phyloP scores from a whole-genome alignment of 2,888 invertebrate genomes.

The Pterostichus madidus region DNA sequence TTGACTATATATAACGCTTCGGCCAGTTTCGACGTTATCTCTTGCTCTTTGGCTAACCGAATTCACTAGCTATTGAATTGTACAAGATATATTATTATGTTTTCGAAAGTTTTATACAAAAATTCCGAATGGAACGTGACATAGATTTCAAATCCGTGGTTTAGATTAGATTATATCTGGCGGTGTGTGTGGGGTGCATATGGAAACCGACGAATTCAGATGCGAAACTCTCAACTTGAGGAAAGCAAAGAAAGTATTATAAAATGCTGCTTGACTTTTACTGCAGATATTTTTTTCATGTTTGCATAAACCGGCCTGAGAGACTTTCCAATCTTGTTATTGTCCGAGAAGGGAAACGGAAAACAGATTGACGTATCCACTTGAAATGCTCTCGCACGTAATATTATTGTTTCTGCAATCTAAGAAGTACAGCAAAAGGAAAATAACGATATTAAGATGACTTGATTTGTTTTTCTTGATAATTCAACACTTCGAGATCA shows the following conservation, averaged over 20 bases:
- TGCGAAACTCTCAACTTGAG: neutral
- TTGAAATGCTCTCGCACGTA: neutral
- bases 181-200: conserved; percentile 34
- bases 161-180: conserved; percentile 57
- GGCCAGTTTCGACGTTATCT: conserved; percentile 37
- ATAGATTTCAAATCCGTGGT: conserved; percentile 57
- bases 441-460: too few relatives aligned
- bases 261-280: conserved; percentile 45
- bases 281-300: conserved; percentile 44
- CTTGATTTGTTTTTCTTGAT: too few relatives aligned
- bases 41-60: conserved; percentile 42
- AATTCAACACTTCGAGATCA: neutral
- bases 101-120: conserved; percentile 63
- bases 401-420: neutral
- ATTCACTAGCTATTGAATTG: conserved; percentile 61
- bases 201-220: conserved; percentile 25
- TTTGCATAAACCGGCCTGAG: conserved; percentile 39
- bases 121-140: conserved; percentile 60
- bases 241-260: conserved; percentile 40
- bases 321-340: conserved; percentile 21
- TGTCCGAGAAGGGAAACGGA: conserved; percentile 28
- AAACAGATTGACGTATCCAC: neutral
- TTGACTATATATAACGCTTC: conserved; percentile 42
- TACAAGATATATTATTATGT: conserved; percentile 64
- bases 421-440: too few relatives aligned